Conservation (phyloP, 2,113 vertebrate species). For the Gallinago media region DNA sequence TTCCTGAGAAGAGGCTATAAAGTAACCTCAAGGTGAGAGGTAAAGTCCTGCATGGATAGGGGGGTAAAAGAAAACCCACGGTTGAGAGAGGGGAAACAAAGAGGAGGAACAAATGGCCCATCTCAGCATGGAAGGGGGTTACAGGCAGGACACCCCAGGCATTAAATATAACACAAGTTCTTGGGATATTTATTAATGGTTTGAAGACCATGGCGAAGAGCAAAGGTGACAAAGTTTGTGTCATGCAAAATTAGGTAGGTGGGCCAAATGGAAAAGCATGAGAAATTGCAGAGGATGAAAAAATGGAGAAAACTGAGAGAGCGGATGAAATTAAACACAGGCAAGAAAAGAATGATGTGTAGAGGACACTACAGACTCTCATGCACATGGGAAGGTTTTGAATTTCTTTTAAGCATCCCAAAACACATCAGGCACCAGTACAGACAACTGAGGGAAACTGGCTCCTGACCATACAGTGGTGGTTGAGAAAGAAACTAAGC, state of each 20-base stretch:
- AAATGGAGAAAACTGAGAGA: not conserved
- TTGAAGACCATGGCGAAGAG: constrained; percentile 9
- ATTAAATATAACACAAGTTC: constrained; percentile 16
- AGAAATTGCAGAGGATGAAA: constrained; percentile 19
- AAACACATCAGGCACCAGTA: not conserved
- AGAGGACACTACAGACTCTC: not conserved
- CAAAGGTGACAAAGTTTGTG: constrained; percentile 47
- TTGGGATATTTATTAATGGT: constrained; percentile 58
- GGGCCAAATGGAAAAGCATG: not conserved
- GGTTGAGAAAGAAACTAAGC: not conserved
- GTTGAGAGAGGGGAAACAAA: constrained; percentile 34
- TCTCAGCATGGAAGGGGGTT: constrained; percentile 42
- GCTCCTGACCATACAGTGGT: not conserved
- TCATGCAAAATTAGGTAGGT: constrained; percentile 51
- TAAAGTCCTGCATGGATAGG: not conserved
- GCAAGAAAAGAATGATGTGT: not conserved
- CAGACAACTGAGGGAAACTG: not conserved
- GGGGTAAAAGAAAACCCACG: not conserved
- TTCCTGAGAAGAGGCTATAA: constrained; percentile 34
- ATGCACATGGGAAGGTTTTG: not conserved
- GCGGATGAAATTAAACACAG: not conserved
- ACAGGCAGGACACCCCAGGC: constrained; percentile 7
- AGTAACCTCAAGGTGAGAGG: constrained; percentile 26
- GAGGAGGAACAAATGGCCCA: constrained; percentile 40
- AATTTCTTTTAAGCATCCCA: not conserved